Base-by-base conservation (phyloP, 1,140 invertebrate species). In the Macrostomum lignano region DNA sequence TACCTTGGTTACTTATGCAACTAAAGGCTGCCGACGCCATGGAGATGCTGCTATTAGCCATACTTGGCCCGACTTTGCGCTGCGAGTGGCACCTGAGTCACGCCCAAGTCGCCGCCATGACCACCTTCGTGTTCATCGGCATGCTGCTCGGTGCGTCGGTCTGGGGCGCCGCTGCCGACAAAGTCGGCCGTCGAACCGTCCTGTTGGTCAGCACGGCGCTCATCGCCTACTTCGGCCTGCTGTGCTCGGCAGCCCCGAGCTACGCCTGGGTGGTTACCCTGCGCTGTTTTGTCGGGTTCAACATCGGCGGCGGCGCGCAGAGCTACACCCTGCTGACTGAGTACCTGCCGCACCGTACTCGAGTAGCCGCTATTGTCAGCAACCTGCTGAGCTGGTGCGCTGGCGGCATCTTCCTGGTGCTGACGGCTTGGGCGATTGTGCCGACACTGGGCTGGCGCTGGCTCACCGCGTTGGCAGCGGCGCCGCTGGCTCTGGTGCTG, bases 21-120 rank as follows among this genome's bases (percentile, higher is more conserved):
- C n/a, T n/a, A n/a, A n/a, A 33, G 32, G 32, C 20, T 23, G 13
- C 24, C 21, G 82, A 91, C 55, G 79, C 77, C 23, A 81, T 91
- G 74, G 82, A 91, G 61, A 88, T 91, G 73, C 82, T 82, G 46
- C 77, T 91, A 47, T 58, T 93, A 7, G 77, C 75, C 40, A 82
- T 91, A 38, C 53, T 91, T 5, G 78, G 75, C 31, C 79, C 81
- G 19, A 73, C 77, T 1, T 55, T 91, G 19, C 71, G 78, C 47
- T 91, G 81, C 57, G 72, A 79, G 52, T 91, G 79, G 79, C 67
- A 72, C 45, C 74, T 91, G 38, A 67, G 70, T 41, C 68, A 73
- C 60, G 74, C 66, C 46, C 64, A 70, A 42, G 66, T 72, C 48
- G 71, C 72, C 11, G 51, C 72, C 19, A 65, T 72, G 4, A 74